These are phyloP conservation scores for Zeuzera pyrina DNA, from an alignment of 2,888 invertebrate genomes.

Conservation along the genomic window DNA sequence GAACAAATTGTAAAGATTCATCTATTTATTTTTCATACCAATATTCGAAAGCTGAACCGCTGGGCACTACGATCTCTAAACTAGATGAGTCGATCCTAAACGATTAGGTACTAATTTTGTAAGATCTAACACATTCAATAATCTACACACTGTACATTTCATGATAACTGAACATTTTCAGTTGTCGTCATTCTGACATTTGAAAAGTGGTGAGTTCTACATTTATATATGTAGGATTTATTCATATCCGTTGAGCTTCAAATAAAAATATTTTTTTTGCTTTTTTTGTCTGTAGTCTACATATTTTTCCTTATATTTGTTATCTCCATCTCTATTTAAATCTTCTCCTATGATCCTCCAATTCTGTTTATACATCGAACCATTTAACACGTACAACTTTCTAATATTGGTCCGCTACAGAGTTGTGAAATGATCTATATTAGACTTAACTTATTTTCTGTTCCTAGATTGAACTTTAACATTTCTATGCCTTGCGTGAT, in stretches of 20 bases:
- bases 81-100: conserved; percentile 54
- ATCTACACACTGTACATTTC: conserved; percentile 31
- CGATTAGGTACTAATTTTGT: conserved; percentile 46
- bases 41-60: conserved; percentile 72
- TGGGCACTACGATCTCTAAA: conserved; percentile 49
- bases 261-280: no score
- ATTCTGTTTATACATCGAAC: conserved; percentile 27
- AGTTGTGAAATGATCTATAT: conserved; percentile 68
- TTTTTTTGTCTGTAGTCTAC: no score
- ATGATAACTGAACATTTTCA: no score
- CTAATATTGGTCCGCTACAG: conserved; percentile 73
- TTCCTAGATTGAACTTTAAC: conserved; percentile 63
- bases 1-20: conserved; percentile 50
- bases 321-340: no score
- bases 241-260: no score
- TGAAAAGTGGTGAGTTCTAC: no score
- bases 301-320: no score
- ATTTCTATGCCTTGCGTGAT: conserved; percentile 69
- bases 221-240: no score
- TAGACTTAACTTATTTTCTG: conserved; percentile 45
- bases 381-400: conserved; percentile 67
- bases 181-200: no score
- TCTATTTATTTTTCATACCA: conserved; percentile 48
- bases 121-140: conserved; percentile 48
- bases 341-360: no score